Evolutionary conservation across 2,113 vertebrate species (phyloP), one percentile per base, ranked within the genome.

Genomic region (Noctilio leporinus): DNA sequence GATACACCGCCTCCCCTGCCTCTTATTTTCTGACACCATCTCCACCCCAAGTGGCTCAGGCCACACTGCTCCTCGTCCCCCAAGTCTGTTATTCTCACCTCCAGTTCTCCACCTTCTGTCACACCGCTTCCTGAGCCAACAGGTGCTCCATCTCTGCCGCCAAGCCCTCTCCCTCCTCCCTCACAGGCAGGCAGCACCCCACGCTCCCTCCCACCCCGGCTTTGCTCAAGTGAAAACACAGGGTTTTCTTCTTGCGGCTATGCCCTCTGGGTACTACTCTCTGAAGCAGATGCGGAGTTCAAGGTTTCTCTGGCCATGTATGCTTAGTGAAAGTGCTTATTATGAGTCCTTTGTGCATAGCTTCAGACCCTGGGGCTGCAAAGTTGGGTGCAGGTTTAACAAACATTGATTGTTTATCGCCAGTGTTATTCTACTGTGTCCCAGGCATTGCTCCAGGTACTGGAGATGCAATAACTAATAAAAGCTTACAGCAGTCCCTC

Each of bases 61-160:
- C 57, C 30, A 26, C 20, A 4, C 51, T 7, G 4, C 30, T 22
- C 65, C 49, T 15, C 17, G 47, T 78, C 65, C n/a, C 59, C 53
- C 51, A 49, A 11, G 12, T 77, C 86, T 85, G 89, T 24, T 38
- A n/a, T 94, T 93, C 89, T 93, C 86, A 91, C 89, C 77, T 87
- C 93, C 92, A 93, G 86, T 94, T 87, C 91, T 97, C 84, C 62
- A 80, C 96, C 96, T 96, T 94, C 96, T 97, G 96, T 83, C 26
- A 33, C 26, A 4, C 67, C 45, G 51, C 57, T 92, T 38, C 67
- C 10, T 0, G 35, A 96, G 96, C 92, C 92, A 96, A 72, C 70
- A 76, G 20, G 53, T 10, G 0, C 83, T 73, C 43, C 69, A 47
- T 76, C 64, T 90, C 75, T 5, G 12, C 89, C 89, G 93, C 84